Evolutionary conservation across 2,113 vertebrate genomes (phyloP).

Genomic region (Tyrannus savana): DNA sequence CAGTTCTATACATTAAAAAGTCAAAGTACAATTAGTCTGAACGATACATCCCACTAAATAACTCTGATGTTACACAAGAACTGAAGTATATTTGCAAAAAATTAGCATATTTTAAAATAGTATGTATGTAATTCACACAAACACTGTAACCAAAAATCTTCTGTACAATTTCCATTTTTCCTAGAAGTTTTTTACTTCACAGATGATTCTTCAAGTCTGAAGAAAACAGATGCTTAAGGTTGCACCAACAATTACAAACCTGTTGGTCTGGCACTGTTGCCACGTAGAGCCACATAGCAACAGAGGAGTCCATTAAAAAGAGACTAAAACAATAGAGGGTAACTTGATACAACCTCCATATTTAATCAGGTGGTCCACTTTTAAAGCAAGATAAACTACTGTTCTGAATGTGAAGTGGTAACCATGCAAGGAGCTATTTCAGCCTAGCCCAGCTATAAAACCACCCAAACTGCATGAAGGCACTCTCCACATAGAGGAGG

Average conservation of each 20-base stretch:
- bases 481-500: fast-evolving
- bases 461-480: not conserved
- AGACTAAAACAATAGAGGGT: not conserved
- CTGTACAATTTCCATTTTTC: not conserved
- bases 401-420: not conserved
- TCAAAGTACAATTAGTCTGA: not conserved
- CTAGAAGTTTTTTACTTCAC: not conserved
- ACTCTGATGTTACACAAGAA: not conserved
- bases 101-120: not conserved
- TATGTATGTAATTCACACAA: not conserved
- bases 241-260: not conserved
- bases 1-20: not conserved
- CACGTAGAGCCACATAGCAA: not conserved
- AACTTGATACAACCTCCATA: not conserved
- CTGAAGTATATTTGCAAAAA: not conserved
- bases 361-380: not conserved
- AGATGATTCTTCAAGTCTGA: not conserved
- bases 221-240: not conserved
- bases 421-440: not conserved
- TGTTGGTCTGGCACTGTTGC: fast-evolving
- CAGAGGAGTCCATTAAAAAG: not conserved
- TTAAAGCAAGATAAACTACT: not conserved
- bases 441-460: not conserved
- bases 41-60: not conserved
- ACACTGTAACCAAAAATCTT: not conserved